phyloP scores from a whole-genome alignment of 1,140 invertebrate species.

The Drosophila sucinea region DNA sequence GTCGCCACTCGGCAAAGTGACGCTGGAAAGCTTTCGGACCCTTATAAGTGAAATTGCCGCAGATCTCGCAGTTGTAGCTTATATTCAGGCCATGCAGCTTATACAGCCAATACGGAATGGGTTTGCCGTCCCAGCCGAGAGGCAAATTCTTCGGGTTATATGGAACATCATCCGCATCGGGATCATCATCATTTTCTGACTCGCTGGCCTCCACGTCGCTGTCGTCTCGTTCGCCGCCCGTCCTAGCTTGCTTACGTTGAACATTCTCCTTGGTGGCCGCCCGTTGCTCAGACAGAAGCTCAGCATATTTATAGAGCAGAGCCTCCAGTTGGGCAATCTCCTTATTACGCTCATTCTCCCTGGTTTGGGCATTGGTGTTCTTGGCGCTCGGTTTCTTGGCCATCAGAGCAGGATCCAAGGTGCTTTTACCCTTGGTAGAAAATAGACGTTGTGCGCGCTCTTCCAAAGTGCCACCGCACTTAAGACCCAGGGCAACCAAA shows the following conservation, averaged over 20 bases:
- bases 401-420: conserved; percentile 94
- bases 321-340: conserved; percentile 94
- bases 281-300: conserved; percentile 92
- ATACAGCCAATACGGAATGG: conserved; percentile 99
- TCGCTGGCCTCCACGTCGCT: conserved; percentile 96
- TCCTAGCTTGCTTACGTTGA: conserved; percentile 98
- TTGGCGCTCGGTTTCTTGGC: conserved; percentile 91
- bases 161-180: conserved; percentile 95
- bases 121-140: conserved; percentile 99
- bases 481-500: conserved; percentile 97
- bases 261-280: conserved; percentile 98
- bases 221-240: conserved; percentile 96
- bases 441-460: conserved; percentile 98
- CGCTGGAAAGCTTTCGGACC: conserved; percentile 99
- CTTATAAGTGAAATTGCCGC: conserved; percentile 99
- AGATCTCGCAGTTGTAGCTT: conserved; percentile 99
- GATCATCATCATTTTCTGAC: conserved; percentile 93
- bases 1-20: conserved; percentile 99
- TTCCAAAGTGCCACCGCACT: conserved; percentile 99
- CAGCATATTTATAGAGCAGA: conserved; percentile 94
- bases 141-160: conserved; percentile 99
- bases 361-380: conserved; percentile 86
- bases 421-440: conserved; percentile 96
- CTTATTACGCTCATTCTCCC: conserved; percentile 90
- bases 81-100: conserved; percentile 99